Evolutionary conservation across 2,797 vertebrate species (phyloP), one percentile per base, ranked within the genome.

Genomic region (Hozukius guyotensis): DNA sequence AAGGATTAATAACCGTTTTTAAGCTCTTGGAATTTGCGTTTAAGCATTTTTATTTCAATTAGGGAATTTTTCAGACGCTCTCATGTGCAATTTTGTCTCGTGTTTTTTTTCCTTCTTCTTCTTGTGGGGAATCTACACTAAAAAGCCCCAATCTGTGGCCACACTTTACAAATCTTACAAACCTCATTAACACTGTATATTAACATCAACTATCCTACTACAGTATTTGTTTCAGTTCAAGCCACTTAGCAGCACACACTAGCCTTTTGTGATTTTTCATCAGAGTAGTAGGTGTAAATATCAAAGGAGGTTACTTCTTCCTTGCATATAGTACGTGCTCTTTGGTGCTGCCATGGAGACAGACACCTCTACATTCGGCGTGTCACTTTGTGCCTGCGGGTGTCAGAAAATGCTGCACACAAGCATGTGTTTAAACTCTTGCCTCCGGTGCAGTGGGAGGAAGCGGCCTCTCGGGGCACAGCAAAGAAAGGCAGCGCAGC

Each of bases 331-430:
- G 66, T 75, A 86, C 59, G 24, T 77, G 60, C 77, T 83, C 76
- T 74, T 77, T 52, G 67, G 42, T 63, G 85, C 89, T 91, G 85
- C 91, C 89, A 90, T 93, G 88, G 93, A 89, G 89, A 94, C 92
- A 85, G 93, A 91, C 92, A 90, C 86, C 84, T 93, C 82, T 83
- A 82, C 63, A 67, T 87, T 84, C 11, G 29, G 74, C 20, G 31
- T 36, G 34, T 84, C 83, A 79, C 86, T 91, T 88, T 87, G 76
- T 87, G 84, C 89, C 88, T 81, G 83, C 59, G 75, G 86, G 87
- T 92, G 88, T 93, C 87, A 84, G 75, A 90, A 88, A 91, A 85
- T 59, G 80, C 86, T 80, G 80, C 88, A 88, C 85, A 81, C 81
- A 85, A 84, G 88, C 83, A 80, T 89, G 84, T 88, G 86, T 91